Conservation (phyloP, 2,113 vertebrate species). For the Podarcis cretensis region DNA sequence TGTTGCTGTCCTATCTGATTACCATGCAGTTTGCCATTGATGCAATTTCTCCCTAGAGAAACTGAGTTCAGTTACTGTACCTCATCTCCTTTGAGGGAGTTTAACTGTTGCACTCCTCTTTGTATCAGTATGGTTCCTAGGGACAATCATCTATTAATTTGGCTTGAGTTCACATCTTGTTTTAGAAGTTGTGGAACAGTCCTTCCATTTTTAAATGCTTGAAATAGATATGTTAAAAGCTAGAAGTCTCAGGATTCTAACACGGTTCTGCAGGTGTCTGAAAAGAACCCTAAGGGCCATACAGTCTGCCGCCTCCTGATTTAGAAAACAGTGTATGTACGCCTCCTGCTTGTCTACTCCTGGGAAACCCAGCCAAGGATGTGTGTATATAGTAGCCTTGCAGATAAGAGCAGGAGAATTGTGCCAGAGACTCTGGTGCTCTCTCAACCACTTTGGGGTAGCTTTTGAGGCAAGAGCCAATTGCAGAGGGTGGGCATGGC, state of each 20-base stretch:
- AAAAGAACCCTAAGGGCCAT: background rate
- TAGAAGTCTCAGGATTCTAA: background rate
- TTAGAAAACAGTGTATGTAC: background rate
- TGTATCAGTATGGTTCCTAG: background rate
- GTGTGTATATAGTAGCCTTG: background rate
- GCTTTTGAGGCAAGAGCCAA: background rate
- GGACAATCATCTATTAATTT: background rate
- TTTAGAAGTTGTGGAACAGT: background rate
- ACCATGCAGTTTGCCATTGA: background rate
- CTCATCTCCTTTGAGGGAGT: background rate
- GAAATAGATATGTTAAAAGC: background rate
- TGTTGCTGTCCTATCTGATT: background rate
- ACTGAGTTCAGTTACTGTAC: too few species aligned
- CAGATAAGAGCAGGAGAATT: background rate
- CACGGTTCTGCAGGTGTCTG: background rate
- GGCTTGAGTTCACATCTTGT: background rate
- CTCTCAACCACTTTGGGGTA: background rate
- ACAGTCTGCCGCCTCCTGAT: too few species aligned
- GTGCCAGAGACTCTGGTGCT: background rate
- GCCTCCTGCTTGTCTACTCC: background rate
- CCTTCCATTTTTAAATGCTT: background rate
- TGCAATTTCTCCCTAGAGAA: background rate
- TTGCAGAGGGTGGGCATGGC: accelerated
- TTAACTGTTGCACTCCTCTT: background rate
- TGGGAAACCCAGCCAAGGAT: background rate